Percentiles rank a stretch among this genome's conserved stretches.
Conservation (phyloP, 1,140 invertebrate species). For the Euura saliciscinereae region DNA sequence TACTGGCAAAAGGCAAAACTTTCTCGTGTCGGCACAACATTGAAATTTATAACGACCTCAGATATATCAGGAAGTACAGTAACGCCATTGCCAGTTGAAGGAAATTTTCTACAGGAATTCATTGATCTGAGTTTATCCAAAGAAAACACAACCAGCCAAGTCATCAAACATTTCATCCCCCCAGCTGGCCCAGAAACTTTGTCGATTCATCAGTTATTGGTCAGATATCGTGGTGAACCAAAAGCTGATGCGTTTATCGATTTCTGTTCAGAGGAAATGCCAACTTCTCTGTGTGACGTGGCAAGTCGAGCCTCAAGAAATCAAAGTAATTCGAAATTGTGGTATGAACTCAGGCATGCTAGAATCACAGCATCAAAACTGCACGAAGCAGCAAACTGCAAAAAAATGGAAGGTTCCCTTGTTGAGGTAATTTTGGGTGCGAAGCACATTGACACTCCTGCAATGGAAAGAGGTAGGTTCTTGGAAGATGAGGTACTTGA, state of each 20-base stretch:
- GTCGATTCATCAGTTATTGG: no score
- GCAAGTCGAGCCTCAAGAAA: neutral
- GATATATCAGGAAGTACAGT: no score
- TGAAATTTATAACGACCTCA: conserved; percentile 22
- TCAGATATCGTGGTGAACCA: no score
- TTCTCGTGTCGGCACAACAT: conserved; percentile 21
- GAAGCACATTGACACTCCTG: conserved; percentile 35
- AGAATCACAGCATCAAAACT: conserved; percentile 52
- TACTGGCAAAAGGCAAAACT: conserved; percentile 46
- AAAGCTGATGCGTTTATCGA: no score
- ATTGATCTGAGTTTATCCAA: no score
- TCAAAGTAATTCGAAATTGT: conserved; percentile 32
- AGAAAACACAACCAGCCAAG: no score
- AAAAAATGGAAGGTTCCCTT: conserved; percentile 41
- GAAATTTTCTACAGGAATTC: no score
- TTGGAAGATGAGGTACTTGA: conserved; percentile 41
- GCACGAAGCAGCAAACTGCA: conserved; percentile 46
- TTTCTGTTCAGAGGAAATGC: no score
- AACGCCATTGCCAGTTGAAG: no score
- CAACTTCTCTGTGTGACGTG: no score
- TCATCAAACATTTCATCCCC: no score
- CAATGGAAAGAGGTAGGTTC: conserved; percentile 40
- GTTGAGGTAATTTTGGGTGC: conserved; percentile 42
- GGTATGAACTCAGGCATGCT: conserved; percentile 48
- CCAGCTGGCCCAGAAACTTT: no score